Evolutionary conservation across 2,113 vertebrate species (phyloP), one percentile per base, ranked within the genome.

Genomic region (Plestiodon gilberti): DNA sequence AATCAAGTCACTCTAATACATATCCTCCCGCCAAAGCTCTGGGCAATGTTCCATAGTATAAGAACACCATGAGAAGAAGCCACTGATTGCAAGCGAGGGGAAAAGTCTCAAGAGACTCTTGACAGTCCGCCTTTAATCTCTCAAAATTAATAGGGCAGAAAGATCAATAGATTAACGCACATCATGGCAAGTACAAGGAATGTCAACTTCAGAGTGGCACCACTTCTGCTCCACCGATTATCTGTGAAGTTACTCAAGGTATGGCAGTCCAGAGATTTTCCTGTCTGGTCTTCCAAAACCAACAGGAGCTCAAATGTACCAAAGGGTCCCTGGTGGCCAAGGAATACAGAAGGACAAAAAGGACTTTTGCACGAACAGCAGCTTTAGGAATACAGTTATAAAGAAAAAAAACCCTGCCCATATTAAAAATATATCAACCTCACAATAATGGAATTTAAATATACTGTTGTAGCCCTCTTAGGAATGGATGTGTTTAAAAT

Each of bases 71-170:
- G 55, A 57, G 55, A 57, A 57, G 55, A 57, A 57, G 55, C 17
- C 6, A 43, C 20, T 62, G 25, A 48, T 10, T 57, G 11, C 33
- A 23, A 70, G 43, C 8, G 30, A 70, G 4, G 20, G 1, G 22
- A 64, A 84, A 13, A 18, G 38, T 3, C 79, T 30, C 20, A 20
- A 43, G 23, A 80, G 25, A 43, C 43, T 80, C 35, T 65, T 14
- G 38, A 30, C 6, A 2, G 35, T 20, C 40, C 69, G 11, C 48
- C 43, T 64, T 84, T 75, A 64, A 62, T 64, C 33, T 83, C 70
- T n/a, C 35, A 43, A 74, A 61, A 84, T 52, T 64, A 84, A 76
- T 76, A 76, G 40, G 64, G 57, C 71, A 64, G 40, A 84, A 84
- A 75, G 40, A 75, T 84, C 61, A 52, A 64, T 76, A 64, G 38